These are phyloP conservation scores for Poecilus cupreus DNA, from an alignment of 2,888 invertebrate species.

Conservation along the genomic window DNA sequence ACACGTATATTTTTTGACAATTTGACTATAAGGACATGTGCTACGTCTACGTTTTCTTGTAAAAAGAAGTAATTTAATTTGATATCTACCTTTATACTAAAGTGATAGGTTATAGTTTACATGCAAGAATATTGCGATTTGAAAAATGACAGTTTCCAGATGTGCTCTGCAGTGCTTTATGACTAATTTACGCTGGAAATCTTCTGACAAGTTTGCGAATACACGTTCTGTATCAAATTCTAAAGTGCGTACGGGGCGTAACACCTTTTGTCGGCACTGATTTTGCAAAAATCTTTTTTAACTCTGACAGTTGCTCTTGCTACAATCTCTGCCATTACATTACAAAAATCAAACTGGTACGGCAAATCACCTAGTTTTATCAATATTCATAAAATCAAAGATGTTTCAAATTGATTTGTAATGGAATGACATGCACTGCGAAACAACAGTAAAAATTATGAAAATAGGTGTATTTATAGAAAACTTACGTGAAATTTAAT, in stretches of 20 bases:
- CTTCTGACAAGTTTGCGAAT: neutral
- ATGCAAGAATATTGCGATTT: slow-evolving; percentile 46
- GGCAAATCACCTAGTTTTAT: slow-evolving; percentile 70
- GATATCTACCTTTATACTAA: slow-evolving; percentile 51
- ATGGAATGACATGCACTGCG: slow-evolving; percentile 45
- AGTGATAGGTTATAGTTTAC: slow-evolving; percentile 46
- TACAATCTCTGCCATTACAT: slow-evolving; percentile 69
- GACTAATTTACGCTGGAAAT: slow-evolving; percentile 32
- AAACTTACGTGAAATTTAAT: slow-evolving; percentile 72
- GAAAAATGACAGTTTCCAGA: slow-evolving; percentile 41
- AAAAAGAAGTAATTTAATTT: neutral
- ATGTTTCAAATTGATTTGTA: slow-evolving; percentile 59
- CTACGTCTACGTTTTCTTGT: neutral
- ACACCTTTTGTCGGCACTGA: slow-evolving; percentile 55
- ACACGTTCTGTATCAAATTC: slow-evolving; percentile 2
- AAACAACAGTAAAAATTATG: slow-evolving; percentile 29
- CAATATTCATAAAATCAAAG: slow-evolving; percentile 68
- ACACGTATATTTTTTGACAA: too few relatives aligned
- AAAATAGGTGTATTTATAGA: slow-evolving; percentile 1
- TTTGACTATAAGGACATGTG: neutral
- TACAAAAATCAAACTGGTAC: slow-evolving; percentile 67
- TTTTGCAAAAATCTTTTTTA: slow-evolving; percentile 63
- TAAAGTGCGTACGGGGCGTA: slow-evolving; percentile 44
- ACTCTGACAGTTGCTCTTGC: slow-evolving; percentile 71
- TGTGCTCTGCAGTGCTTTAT: slow-evolving; percentile 43